Evolutionary conservation across 2,888 invertebrate species (phyloP).

Genomic region (Lobophora halterata): DNA sequence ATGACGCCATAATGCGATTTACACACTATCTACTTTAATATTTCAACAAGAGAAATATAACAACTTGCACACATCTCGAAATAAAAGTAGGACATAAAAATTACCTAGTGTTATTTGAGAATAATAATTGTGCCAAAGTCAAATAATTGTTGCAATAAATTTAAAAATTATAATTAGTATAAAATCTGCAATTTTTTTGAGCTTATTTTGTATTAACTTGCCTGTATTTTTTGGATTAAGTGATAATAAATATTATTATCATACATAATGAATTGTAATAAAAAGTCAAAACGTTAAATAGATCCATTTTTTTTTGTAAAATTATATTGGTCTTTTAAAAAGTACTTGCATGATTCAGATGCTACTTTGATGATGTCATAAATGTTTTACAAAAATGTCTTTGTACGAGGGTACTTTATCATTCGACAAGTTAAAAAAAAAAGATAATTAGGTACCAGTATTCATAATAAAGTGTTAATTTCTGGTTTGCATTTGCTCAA

Average conservation of each 20-base stretch:
- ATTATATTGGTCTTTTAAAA: background rate
- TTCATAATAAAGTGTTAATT: conserved; percentile 22
- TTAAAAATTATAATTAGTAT: conserved; percentile 35
- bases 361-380: no score
- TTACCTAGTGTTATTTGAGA: conserved; percentile 38
- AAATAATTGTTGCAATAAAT: conserved; percentile 59
- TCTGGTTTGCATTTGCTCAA: conserved; percentile 50
- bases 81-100: conserved; percentile 4
- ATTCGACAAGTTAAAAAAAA: no score
- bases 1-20: conserved; percentile 20
- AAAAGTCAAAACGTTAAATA: no score
- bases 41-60: no score
- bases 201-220: conserved; percentile 34
- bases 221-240: conserved; percentile 23
- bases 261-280: background rate
- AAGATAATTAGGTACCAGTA: no score
- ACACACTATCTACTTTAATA: conserved; percentile 19
- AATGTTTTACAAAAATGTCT: no score
- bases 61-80: no score
- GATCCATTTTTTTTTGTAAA: background rate
- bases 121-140: conserved; percentile 65
- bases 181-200: conserved; percentile 29
- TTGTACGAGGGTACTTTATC: no score
- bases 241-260: background rate
- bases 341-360: no score